Conservation (phyloP, 2,888 invertebrate species). For the Anagyrus pseudococci region DNA sequence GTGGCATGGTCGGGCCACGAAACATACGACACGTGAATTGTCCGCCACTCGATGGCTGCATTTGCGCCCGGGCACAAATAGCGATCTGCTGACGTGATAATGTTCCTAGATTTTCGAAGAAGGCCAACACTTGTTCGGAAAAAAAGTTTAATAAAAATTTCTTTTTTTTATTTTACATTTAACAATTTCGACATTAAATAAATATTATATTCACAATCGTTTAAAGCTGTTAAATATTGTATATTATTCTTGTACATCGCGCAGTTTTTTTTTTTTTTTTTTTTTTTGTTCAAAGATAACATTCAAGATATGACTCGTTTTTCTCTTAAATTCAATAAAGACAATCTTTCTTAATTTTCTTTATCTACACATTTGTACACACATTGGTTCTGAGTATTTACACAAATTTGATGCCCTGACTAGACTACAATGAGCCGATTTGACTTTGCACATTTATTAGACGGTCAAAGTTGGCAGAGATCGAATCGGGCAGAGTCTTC, state of each 20-base stretch:
- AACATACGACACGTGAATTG: constrained; percentile 75
- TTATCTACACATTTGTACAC: constrained; percentile 12
- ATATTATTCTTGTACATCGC: constrained; percentile 20
- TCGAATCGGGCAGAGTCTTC: constrained; percentile 40
- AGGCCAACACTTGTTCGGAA: constrained; percentile 1
- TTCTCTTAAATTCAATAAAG: constrained; percentile 20
- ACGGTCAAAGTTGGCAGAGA: constrained; percentile 45
- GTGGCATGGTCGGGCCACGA: constrained; percentile 74
- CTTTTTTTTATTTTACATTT: constrained; percentile 25
- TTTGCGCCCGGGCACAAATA: neutral
- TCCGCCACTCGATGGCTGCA: constrained; percentile 69
- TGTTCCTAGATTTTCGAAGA: constrained; percentile 1
- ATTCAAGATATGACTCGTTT: constrained; percentile 13
- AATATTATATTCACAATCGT: constrained; percentile 14
- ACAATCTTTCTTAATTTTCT: constrained; percentile 15
- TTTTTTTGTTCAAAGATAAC: neutral
- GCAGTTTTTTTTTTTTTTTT: neutral
- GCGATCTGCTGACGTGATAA: constrained; percentile 1
- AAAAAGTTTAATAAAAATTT: constrained; percentile 21
- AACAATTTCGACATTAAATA: constrained; percentile 13
- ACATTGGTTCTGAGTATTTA: constrained; percentile 12
- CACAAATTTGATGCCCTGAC: constrained; percentile 21
- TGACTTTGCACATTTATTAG: neutral
- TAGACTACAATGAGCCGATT: constrained; percentile 11
- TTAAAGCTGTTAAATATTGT: neutral